phyloP scores from a whole-genome alignment of 1,140 invertebrate species.

The Drosophila albomicans region DNA sequence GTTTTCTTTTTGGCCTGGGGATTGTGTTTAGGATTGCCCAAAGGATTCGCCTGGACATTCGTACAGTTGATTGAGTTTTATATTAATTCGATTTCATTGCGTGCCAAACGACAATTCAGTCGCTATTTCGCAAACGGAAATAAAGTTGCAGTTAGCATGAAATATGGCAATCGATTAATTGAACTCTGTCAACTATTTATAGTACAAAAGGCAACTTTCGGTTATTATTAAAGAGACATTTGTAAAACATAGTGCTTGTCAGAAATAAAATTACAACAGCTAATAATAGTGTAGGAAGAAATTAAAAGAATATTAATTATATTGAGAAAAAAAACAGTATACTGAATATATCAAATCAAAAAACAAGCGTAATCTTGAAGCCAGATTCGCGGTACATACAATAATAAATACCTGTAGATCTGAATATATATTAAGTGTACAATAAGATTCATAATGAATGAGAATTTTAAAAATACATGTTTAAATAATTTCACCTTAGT shows the following conservation, averaged over 20 bases:
- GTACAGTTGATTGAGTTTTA: constrained; percentile 52
- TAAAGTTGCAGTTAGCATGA: constrained; percentile 5
- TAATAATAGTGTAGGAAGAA: too few relatives aligned
- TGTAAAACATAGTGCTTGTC: not conserved
- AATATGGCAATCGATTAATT: constrained; percentile 28
- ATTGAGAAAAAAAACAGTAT: too few relatives aligned
- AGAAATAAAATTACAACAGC: not conserved
- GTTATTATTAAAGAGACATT: not conserved
- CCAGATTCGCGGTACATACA: too few relatives aligned
- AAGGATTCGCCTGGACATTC: constrained; percentile 7
- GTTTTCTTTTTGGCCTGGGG: constrained; percentile 18
- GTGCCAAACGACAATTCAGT: constrained; percentile 11
- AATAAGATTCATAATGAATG: too few relatives aligned
- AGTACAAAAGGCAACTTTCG: not conserved
- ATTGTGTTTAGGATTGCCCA: constrained; percentile 20
- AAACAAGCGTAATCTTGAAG: too few relatives aligned
- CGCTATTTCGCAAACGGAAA: constrained; percentile 3
- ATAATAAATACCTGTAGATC: too few relatives aligned
- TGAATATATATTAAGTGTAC: too few relatives aligned
- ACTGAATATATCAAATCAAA: too few relatives aligned
- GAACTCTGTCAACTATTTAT: constrained; percentile 2
- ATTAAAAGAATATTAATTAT: too few relatives aligned
- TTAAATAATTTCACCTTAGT: too few relatives aligned
- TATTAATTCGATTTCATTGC: constrained; percentile 29
- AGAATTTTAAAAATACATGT: too few relatives aligned